Conservation (phyloP, 2,113 vertebrate genomes). For the Anseranas semipalmata region DNA sequence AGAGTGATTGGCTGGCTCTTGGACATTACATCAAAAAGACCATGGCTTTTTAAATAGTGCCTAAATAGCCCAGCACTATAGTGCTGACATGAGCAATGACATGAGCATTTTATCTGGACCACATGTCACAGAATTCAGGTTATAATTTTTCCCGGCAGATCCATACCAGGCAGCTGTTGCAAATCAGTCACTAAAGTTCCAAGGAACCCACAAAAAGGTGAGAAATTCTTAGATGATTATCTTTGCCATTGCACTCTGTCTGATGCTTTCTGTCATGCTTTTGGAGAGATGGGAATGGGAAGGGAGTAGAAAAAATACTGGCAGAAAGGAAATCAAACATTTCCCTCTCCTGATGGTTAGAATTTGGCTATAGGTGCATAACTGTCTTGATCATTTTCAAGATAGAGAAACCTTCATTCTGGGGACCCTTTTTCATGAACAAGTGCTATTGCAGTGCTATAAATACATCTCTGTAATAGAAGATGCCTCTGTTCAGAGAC, state of each 20-base stretch:
- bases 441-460: neutral
- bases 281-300: neutral
- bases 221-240: neutral
- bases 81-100: neutral
- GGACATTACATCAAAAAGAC: neutral
- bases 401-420: neutral
- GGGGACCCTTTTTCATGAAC: neutral
- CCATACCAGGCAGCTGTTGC: neutral
- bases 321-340: neutral
- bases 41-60: neutral
- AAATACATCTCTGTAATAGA: neutral
- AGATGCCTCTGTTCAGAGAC: neutral
- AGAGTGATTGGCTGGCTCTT: neutral
- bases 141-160: neutral
- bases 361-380: neutral
- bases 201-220: neutral
- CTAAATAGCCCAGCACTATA: neutral
- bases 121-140: neutral
- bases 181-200: neutral
- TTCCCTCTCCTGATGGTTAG: neutral
- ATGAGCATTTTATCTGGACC: neutral
- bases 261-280: neutral
- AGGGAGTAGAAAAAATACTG: neutral
- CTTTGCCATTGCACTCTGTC: neutral
- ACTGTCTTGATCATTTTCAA: neutral